phyloP scores from a whole-genome alignment of 2,797 vertebrate genomes.

The Paedocypris micromegethes region DNA sequence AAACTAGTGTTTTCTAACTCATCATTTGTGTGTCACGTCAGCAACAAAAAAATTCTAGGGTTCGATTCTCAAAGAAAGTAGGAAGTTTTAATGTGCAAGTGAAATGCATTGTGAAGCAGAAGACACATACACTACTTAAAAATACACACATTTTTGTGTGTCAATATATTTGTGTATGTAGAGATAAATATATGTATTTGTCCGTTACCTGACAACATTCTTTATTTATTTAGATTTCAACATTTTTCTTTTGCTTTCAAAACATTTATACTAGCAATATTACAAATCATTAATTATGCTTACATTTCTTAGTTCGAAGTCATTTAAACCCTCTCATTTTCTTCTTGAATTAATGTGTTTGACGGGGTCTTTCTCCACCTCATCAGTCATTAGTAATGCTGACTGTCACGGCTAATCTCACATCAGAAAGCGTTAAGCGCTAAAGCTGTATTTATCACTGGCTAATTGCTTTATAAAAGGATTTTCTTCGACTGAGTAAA shows the following conservation, averaged over 20 bases:
- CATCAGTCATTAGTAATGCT: slow-evolving; percentile 37
- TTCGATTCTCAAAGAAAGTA: no score
- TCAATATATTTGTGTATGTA: no score
- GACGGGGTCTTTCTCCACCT: slow-evolving; percentile 8
- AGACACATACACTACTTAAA: no score
- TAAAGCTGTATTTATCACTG: slow-evolving; percentile 32
- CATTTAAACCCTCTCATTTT: not conserved
- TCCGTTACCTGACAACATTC: not conserved
- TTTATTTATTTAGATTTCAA: not conserved
- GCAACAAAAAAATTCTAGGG: no score
- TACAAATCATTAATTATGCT: not conserved
- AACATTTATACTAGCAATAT: not conserved
- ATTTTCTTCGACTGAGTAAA: slow-evolving; percentile 12
- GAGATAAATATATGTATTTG: no score
- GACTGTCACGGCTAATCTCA: slow-evolving; percentile 41
- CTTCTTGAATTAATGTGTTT: slow-evolving; percentile 4
- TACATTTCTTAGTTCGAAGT: not conserved
- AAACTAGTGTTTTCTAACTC: no score
- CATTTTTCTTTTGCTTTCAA: not conserved
- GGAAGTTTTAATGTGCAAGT: no score
- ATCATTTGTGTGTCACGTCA: no score
- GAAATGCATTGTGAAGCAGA: no score
- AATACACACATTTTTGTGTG: no score
- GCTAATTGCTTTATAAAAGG: slow-evolving; percentile 43
- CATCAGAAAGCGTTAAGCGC: slow-evolving; percentile 32